phyloP scores from a whole-genome alignment of 2,888 invertebrate genomes.

The Dusona sp. region DNA sequence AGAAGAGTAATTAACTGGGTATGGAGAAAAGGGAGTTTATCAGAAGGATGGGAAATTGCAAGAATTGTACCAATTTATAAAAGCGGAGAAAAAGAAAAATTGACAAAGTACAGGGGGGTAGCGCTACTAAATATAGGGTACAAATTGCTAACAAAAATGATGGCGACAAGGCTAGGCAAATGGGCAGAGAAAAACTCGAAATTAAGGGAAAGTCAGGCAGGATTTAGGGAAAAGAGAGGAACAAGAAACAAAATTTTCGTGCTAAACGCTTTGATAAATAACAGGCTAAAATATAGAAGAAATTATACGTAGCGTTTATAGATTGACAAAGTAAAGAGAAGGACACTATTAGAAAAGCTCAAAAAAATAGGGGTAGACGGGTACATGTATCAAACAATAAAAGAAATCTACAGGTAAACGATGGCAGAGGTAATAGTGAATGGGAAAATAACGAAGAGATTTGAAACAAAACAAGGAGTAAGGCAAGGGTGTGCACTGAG shows the following conservation, averaged over 20 bases:
- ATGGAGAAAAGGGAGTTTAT: conserved; percentile 27
- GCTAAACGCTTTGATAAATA: conserved; percentile 42
- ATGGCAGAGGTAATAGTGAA: conserved; percentile 47
- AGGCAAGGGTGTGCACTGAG: conserved; percentile 67
- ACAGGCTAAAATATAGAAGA: conserved; percentile 25
- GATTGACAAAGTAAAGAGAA: conserved; percentile 30
- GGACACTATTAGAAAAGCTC: conserved; percentile 57
- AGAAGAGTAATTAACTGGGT: conserved; percentile 21
- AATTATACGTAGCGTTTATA: conserved; percentile 16
- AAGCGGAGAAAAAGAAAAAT: conserved; percentile 15
- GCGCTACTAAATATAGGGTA: conserved; percentile 47
- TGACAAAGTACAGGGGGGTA: conserved; percentile 48
- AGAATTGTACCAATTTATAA: conserved; percentile 47
- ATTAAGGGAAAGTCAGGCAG: conserved; percentile 63
- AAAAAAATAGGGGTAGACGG: conserved; percentile 44
- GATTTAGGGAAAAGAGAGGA: conserved; percentile 56
- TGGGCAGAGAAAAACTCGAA: conserved; percentile 51
- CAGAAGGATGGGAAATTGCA: conserved; percentile 41
- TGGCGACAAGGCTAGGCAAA: conserved; percentile 18
- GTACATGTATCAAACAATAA: conserved; percentile 52
- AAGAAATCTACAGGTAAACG: conserved; percentile 45
- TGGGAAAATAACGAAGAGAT: conserved; percentile 50
- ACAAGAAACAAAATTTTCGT: conserved; percentile 63
- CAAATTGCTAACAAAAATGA: conserved; percentile 44
- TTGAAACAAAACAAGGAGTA: conserved; percentile 57